phyloP scores from a whole-genome alignment of 2,113 vertebrate genomes.

The Peromyscus polionotus region DNA sequence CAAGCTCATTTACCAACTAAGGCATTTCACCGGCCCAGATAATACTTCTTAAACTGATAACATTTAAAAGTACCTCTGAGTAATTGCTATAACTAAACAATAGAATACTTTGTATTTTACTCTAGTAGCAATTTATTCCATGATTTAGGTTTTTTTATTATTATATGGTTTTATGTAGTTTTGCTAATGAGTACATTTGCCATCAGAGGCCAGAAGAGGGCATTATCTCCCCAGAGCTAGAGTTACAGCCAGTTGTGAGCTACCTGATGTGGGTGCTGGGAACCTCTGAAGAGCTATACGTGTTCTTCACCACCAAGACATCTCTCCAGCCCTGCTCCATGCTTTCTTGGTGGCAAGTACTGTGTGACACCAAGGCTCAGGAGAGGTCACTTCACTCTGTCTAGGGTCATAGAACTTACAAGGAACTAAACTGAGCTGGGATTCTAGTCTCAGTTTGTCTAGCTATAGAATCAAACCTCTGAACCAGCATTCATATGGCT shows the following conservation, averaged over 20 bases:
- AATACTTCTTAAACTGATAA: conserved; percentile 17
- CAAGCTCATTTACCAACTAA: not conserved
- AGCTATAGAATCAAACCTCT: not conserved
- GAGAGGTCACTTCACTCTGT: not conserved
- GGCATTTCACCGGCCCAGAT: not conserved
- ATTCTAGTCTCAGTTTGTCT: not conserved
- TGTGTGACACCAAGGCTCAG: not conserved
- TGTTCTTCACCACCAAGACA: not conserved
- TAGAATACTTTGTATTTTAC: not conserved
- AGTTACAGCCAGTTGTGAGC: not conserved
- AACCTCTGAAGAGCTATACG: not conserved
- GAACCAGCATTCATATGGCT: not conserved
- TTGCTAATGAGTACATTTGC: not conserved
- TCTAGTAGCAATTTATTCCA: not conserved
- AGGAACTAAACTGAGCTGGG: not conserved
- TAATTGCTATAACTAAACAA: not conserved
- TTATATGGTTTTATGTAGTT: not conserved
- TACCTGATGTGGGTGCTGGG: not conserved
- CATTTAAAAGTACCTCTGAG: conserved; percentile 27
- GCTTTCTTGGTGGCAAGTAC: not conserved
- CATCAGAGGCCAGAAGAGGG: not conserved
- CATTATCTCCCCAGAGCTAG: not conserved
- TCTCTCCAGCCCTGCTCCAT: not conserved
- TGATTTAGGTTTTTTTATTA: not conserved
- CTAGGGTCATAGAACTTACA: not conserved